Percentiles rank a stretch among this genome's conserved stretches.
phyloP scores from a whole-genome alignment of 1,140 invertebrate species.

The Platyscapa corneri region DNA sequence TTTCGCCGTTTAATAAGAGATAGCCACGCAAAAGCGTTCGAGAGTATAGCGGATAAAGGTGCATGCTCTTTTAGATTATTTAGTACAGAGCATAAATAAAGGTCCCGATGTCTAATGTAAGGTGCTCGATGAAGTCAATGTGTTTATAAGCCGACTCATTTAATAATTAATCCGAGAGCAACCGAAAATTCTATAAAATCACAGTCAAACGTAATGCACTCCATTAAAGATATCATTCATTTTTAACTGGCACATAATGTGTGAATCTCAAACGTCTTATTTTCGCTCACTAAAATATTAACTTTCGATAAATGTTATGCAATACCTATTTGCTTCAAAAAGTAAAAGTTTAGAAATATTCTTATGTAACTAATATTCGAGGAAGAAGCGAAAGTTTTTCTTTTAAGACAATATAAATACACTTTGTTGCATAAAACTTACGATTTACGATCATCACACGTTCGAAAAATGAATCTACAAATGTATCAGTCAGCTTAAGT shows the following conservation, averaged over 20 bases:
- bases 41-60: neutral
- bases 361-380: too few relatives aligned
- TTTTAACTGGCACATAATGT: neutral
- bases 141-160: neutral
- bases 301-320: neutral
- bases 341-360: too few relatives aligned
- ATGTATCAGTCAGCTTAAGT: too few relatives aligned
- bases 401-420: too few relatives aligned
- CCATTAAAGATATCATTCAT: neutral
- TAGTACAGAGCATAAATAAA: neutral
- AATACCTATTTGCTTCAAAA: too few relatives aligned
- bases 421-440: too few relatives aligned
- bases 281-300: neutral
- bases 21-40: neutral
- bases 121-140: neutral
- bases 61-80: neutral
- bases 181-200: neutral
- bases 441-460: too few relatives aligned
- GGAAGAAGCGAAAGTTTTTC: too few relatives aligned
- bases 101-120: neutral
- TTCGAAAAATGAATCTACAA: too few relatives aligned
- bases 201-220: neutral
- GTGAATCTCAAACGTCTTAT: neutral
- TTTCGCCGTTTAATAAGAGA: conserved; percentile 26
- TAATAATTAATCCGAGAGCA: neutral